These are phyloP conservation scores for Apostichopus californicus DNA, from an alignment of 35 echinoderm and acorn worm species.

Conservation along the genomic window DNA sequence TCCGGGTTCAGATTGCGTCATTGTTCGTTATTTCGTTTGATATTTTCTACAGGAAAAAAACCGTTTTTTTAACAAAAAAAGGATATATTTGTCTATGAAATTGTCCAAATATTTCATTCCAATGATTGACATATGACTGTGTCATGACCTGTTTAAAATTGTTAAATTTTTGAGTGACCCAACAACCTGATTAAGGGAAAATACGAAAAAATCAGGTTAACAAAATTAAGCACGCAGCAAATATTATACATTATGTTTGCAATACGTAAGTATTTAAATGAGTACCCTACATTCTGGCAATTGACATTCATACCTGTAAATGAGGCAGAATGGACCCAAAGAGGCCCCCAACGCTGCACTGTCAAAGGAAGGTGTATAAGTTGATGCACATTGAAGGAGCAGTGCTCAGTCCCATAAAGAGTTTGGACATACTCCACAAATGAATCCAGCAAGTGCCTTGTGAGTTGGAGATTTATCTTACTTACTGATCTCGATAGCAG, in stretches of 20 bases:
- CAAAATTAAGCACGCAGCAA: no score
- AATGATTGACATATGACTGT: no score
- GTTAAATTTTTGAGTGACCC: not conserved
- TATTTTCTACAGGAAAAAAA: no score
- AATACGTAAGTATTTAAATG: not conserved
- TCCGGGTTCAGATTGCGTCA: no score
- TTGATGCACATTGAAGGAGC: conserved; percentile 63
- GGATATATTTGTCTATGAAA: no score
- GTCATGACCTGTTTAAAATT: not conserved
- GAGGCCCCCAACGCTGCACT: conserved; percentile 66
- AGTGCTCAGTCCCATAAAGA: conserved; percentile 55
- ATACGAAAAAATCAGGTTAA: not conserved
- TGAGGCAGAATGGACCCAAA: conserved; percentile 51
- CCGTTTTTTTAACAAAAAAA: no score
- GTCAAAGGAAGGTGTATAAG: conserved; percentile 39
- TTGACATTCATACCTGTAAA: no score
- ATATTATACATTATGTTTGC: no score
- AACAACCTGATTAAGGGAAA: not conserved
- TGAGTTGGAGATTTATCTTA: conserved; percentile 5
- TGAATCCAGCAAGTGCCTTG: conserved; percentile 26
- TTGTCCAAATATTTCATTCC: no score
- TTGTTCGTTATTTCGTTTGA: no score
- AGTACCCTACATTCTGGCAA: not conserved
- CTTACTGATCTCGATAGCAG: conserved; percentile 33
- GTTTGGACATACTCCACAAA: conserved; percentile 48